These are phyloP conservation scores for Montipora efflorescens DNA, from an alignment of 64 coral and sea anemone species.

Conservation along the genomic window DNA sequence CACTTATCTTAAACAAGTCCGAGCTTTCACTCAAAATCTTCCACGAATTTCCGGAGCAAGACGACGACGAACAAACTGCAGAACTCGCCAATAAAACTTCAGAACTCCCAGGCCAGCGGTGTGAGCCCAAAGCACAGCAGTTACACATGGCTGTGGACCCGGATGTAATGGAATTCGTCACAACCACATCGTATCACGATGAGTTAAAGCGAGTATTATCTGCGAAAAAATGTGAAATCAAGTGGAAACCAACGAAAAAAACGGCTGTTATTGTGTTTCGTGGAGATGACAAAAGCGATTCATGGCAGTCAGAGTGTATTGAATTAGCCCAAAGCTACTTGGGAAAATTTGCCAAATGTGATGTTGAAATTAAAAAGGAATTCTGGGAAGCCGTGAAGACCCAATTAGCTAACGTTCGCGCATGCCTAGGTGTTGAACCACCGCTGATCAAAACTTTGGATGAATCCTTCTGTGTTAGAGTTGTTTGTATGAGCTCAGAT, in stretches of 20 bases:
- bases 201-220: slow-evolving; percentile 34
- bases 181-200: slow-evolving; percentile 5
- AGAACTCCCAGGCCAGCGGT: neutral
- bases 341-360: slow-evolving; percentile 22
- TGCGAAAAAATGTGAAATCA: slow-evolving; percentile 31
- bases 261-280: slow-evolving; percentile 31
- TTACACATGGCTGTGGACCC: slow-evolving; percentile 59
- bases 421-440: slow-evolving; percentile 8
- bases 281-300: neutral
- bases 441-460: slow-evolving; percentile 5
- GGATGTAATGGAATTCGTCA: slow-evolving; percentile 63
- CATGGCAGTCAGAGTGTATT: slow-evolving; percentile 50
- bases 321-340: slow-evolving; percentile 35
- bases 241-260: slow-evolving; percentile 38
- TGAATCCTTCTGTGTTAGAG: neutral
- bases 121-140: neutral
- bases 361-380: neutral
- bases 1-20: neutral
- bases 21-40: neutral
- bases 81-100: neutral
- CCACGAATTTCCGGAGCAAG: neutral
- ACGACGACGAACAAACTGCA: neutral
- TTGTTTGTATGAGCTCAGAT: slow-evolving; percentile 22
- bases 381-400: slow-evolving; percentile 30
- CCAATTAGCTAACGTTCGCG: neutral